Percentiles rank a stretch among this genome's conserved stretches.
Evolutionary conservation across 2,888 invertebrate species (phyloP).

Genomic region (Camptogramma bilineatum): DNA sequence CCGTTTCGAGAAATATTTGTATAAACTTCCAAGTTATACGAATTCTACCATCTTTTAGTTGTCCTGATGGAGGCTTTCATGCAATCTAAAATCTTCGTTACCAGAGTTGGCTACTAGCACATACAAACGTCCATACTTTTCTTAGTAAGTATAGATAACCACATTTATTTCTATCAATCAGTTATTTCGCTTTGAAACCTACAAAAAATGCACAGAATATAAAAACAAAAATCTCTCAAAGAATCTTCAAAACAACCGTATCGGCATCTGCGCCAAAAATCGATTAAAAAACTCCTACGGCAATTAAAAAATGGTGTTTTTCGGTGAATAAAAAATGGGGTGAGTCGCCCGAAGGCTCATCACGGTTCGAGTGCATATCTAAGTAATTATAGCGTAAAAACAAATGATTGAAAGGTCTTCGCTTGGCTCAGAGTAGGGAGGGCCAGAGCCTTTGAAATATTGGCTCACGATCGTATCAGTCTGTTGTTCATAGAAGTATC

Average conservation of each 20-base stretch:
- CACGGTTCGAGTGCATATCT: conserved; percentile 68
- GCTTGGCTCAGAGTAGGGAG: conserved; percentile 55
- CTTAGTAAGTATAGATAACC: too few relatives aligned
- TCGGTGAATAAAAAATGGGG: conserved; percentile 51
- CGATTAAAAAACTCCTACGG: conserved; percentile 60
- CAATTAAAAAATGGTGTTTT: conserved; percentile 72
- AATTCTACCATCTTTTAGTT: too few relatives aligned
- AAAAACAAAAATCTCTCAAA: neutral
- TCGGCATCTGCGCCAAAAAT: conserved; percentile 49
- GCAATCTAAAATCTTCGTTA: too few relatives aligned
- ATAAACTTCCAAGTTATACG: too few relatives aligned
- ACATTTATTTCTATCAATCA: too few relatives aligned
- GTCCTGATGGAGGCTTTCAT: too few relatives aligned
- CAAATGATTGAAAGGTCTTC: conserved; percentile 82
- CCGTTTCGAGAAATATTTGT: too few relatives aligned
- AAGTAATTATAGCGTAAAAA: conserved; percentile 80
- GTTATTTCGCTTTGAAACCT: neutral
- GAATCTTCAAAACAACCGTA: conserved; percentile 28
- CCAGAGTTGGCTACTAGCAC: too few relatives aligned
- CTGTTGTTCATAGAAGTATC: neutral
- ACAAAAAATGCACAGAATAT: neutral
- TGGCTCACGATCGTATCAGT: neutral
- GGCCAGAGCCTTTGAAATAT: conserved; percentile 33
- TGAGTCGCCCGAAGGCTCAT: conserved; percentile 67
- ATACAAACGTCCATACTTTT: too few relatives aligned